phyloP scores from a whole-genome alignment of 1,140 invertebrate species.

The Platorchestia sp. region DNA sequence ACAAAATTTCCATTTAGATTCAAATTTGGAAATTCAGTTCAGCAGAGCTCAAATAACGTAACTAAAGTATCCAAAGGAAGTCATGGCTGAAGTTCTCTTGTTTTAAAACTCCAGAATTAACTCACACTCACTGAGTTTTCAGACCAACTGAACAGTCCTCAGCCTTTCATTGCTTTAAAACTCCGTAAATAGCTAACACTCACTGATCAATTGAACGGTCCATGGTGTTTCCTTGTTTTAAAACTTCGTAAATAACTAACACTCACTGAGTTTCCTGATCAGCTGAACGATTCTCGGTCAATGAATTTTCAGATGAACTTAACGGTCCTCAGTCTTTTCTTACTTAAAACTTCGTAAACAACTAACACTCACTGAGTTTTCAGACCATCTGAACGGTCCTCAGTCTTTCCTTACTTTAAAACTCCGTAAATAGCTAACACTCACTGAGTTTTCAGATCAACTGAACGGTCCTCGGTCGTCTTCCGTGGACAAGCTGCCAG shows the following conservation, averaged over 20 bases:
- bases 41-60: too few species aligned
- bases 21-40: neutral
- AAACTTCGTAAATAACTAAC: neutral
- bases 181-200: neutral
- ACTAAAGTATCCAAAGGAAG: neutral
- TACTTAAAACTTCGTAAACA: neutral
- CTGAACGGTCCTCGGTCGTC: neutral
- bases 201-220: neutral
- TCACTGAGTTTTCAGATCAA: neutral
- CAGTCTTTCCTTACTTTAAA: too few species aligned
- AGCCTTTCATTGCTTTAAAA: too few species aligned
- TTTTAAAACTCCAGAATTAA: neutral
- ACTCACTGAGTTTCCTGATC: neutral
- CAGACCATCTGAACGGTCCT: too few species aligned
- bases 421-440: neutral
- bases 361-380: too few species aligned
- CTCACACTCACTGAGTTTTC: too few species aligned
- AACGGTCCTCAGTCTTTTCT: too few species aligned
- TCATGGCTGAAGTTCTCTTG: neutral
- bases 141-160: too few species aligned
- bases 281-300: neutral
- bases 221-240: neutral
- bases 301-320: neutral
- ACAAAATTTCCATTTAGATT: neutral
- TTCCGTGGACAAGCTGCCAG: constrained; percentile 16